Conservation (phyloP, 2,797 vertebrate species). For the Onychomys torridus region DNA sequence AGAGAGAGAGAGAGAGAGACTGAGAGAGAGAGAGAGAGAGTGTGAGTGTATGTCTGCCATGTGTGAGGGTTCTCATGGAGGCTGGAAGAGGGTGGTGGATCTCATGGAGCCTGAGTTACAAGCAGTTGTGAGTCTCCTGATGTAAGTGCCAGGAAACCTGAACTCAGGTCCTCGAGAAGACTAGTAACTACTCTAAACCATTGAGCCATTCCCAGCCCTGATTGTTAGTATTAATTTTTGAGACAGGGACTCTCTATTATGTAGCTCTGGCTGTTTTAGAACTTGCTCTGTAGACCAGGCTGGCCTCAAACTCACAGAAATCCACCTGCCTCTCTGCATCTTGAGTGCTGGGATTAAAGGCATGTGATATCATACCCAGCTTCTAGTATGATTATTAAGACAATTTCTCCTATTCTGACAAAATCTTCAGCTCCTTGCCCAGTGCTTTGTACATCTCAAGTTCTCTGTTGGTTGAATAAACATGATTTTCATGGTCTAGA, state of each 20-base stretch:
- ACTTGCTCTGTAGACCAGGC: neutral
- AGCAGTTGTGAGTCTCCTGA: neutral
- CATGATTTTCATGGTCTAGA: constrained; percentile 30
- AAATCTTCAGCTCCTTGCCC: neutral
- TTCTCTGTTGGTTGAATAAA: neutral
- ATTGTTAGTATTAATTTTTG: neutral
- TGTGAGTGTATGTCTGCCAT: neutral
- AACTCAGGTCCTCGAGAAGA: neutral
- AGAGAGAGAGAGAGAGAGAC: neutral
- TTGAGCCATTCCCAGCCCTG: neutral
- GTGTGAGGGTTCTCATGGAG: neutral
- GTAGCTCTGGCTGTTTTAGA: neutral
- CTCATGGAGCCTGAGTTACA: neutral
- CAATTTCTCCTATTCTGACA: neutral
- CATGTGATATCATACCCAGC: neutral
- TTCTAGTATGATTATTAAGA: constrained; percentile 41
- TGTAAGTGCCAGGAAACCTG: neutral
- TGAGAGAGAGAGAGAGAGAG: too few relatives aligned
- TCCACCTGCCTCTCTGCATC: neutral
- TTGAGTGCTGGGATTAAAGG: neutral
- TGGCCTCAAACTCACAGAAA: neutral
- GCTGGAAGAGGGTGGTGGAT: neutral
- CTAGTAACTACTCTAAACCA: neutral
- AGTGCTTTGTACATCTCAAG: constrained; percentile 33
- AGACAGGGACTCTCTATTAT: neutral